phyloP scores from a whole-genome alignment of 2,888 invertebrate genomes.

The Xylota segnis region DNA sequence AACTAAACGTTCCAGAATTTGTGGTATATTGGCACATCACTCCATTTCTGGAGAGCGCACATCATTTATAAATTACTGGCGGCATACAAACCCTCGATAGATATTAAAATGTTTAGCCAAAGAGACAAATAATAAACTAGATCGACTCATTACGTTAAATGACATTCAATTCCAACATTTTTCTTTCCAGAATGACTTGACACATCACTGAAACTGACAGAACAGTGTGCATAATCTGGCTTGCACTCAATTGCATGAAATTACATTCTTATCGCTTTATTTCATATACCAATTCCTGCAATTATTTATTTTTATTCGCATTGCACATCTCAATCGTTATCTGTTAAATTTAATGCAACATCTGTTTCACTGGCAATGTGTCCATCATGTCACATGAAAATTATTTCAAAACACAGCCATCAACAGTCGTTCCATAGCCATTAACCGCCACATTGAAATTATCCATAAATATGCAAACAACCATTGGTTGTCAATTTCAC shows the following conservation, averaged over 20 bases:
- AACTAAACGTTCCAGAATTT: too few species aligned
- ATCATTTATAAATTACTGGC: too few species aligned
- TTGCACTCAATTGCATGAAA: background rate
- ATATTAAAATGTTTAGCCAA: too few species aligned
- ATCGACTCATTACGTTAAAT: too few species aligned
- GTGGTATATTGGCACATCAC: too few species aligned
- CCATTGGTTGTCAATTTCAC: constrained; percentile 13
- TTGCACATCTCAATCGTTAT: constrained; percentile 39
- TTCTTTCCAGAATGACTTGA: too few species aligned
- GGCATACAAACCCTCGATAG: too few species aligned
- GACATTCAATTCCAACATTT: too few species aligned
- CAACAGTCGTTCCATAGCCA: background rate
- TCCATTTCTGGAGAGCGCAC: too few species aligned
- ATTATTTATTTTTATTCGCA: constrained; percentile 31
- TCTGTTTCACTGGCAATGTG: constrained; percentile 39
- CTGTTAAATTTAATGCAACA: constrained; percentile 42
- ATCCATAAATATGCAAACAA: constrained; percentile 23
- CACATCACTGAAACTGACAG: too few species aligned
- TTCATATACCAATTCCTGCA: constrained; percentile 10
- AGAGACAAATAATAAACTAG: too few species aligned
- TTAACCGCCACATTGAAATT: background rate
- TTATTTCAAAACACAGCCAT: constrained; percentile 17
- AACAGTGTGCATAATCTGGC: background rate
- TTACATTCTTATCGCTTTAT: constrained; percentile 30
- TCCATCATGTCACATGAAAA: constrained; percentile 29